phyloP scores from a whole-genome alignment of 2,797 vertebrate genomes.

The Stomatorhinus walkeri region DNA sequence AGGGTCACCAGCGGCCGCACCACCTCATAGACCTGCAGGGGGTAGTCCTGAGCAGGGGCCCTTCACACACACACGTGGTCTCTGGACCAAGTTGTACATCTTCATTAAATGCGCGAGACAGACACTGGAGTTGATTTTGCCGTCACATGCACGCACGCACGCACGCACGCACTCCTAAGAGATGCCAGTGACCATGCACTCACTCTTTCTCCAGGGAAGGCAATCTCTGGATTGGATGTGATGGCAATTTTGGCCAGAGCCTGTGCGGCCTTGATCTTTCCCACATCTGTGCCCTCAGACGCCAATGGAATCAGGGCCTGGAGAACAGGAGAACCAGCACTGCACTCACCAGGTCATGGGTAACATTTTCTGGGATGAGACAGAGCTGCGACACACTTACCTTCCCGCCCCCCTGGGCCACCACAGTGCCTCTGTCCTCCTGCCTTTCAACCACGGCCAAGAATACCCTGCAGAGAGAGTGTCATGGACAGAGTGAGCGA shows the following conservation, averaged over 20 bases:
- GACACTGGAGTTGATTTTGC: neutral
- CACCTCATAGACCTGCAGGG: conserved; percentile 81
- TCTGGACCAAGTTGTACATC: neutral
- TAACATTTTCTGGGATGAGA: neutral
- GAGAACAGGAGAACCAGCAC: neutral
- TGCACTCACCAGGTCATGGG: neutral
- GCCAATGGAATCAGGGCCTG: conserved; percentile 87
- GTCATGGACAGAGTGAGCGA: neutral
- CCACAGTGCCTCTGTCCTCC: conserved; percentile 84
- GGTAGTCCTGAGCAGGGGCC: neutral
- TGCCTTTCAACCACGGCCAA: conserved; percentile 84
- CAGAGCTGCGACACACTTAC: conserved; percentile 49
- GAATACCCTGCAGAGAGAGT: conserved; percentile 69
- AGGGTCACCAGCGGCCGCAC: conserved; percentile 83
- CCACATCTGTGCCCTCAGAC: conserved; percentile 79
- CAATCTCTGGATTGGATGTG: conserved; percentile 93
- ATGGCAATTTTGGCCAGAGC: conserved; percentile 93
- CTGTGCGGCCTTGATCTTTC: conserved; percentile 90
- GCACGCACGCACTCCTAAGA: neutral
- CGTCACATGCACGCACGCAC: neutral
- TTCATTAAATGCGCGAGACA: neutral
- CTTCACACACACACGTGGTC: neutral
- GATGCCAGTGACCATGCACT: conserved; percentile 21
- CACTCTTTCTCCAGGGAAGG: conserved; percentile 91
- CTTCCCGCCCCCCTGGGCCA: conserved; percentile 95